These are phyloP conservation scores for Dipus sagitta DNA, from an alignment of 2,797 vertebrate genomes.

Conservation along the genomic window DNA sequence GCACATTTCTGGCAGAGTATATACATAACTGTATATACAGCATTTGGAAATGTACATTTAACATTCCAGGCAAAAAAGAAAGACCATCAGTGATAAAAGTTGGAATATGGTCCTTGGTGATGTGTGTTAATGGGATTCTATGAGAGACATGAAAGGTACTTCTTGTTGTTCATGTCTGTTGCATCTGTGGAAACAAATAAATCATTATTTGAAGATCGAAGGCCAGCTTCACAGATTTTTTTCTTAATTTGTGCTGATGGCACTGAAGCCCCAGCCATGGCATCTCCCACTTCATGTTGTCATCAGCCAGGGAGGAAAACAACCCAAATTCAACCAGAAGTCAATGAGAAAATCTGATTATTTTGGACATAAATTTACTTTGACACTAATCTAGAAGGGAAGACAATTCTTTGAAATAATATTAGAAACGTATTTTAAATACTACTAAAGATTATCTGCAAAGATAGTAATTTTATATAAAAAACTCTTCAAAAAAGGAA, in stretches of 20 bases:
- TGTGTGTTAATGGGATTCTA: constrained; percentile 54
- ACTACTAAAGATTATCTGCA: not conserved
- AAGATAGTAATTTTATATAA: constrained; percentile 11
- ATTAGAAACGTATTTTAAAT: constrained; percentile 27
- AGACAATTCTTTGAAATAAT: constrained; percentile 29
- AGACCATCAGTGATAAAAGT: constrained; percentile 36
- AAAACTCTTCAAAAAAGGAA: not conserved
- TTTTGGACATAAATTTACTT: constrained; percentile 67
- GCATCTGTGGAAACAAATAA: not conserved
- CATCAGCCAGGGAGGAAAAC: constrained; percentile 22
- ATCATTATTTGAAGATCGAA: constrained; percentile 48
- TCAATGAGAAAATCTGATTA: constrained; percentile 27
- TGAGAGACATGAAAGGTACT: constrained; percentile 45
- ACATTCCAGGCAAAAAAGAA: constrained; percentile 16
- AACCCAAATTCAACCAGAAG: constrained; percentile 59
- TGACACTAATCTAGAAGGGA: constrained; percentile 14
- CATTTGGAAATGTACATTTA: not conserved
- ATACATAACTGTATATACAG: not conserved
- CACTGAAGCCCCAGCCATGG: not conserved
- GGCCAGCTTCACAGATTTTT: not conserved
- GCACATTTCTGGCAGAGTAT: not conserved
- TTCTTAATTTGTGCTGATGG: constrained; percentile 62
- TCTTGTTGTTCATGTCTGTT: constrained; percentile 70
- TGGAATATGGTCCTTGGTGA: constrained; percentile 24
- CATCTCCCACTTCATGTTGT: not conserved